Conservation (phyloP, 2,888 invertebrate species). For the Ametastegia equiseti region DNA sequence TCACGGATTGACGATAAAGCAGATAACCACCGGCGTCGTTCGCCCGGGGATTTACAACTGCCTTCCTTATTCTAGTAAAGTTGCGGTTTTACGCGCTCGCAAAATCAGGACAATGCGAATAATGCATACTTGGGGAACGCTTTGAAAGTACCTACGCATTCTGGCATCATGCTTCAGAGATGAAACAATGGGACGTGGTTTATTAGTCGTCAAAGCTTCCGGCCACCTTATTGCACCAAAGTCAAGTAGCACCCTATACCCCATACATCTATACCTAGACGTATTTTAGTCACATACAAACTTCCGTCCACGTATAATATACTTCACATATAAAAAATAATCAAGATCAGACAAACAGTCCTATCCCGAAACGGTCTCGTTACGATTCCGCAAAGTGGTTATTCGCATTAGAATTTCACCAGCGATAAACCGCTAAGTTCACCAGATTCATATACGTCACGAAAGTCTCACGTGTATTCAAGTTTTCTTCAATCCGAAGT, state of each 20-base stretch:
- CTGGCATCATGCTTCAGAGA: conserved; percentile 25
- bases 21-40: conserved; percentile 54
- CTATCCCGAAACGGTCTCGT: not conserved
- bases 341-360: not conserved
- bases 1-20: conserved; percentile 61
- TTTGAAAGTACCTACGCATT: conserved; percentile 44
- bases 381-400: conserved; percentile 24
- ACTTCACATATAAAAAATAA: not conserved
- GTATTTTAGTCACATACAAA: not conserved
- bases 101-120: conserved; percentile 56
- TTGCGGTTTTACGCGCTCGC: conserved; percentile 53
- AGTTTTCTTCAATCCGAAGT: not conserved
- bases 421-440: conserved; percentile 4
- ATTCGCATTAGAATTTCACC: not conserved
- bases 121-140: conserved; percentile 53
- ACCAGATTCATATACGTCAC: not conserved
- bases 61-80: conserved; percentile 29
- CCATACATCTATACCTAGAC: not conserved
- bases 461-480: not conserved
- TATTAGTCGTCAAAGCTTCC: conserved; percentile 62
- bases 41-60: conserved; percentile 49
- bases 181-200: conserved; percentile 58
- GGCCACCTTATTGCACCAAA: conserved; percentile 43
- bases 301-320: not conserved
- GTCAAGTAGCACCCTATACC: not conserved